phyloP scores from a whole-genome alignment of 2,797 vertebrate species.

The Sebastes glaucus region DNA sequence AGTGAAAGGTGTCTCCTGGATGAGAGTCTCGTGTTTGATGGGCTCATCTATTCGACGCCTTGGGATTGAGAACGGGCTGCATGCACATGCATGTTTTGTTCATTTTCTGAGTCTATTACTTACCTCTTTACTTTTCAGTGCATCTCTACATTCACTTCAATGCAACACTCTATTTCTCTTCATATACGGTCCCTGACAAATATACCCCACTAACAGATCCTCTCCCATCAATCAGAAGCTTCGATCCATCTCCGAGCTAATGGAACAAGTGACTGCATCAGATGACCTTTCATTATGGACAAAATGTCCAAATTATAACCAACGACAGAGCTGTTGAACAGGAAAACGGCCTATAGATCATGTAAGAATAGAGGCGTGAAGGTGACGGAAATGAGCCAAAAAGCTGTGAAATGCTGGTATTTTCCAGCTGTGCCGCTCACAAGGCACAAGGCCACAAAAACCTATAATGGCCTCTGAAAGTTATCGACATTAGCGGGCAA shows the following conservation, averaged over 20 bases:
- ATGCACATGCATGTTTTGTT: not conserved
- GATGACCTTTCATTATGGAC: conserved; percentile 13
- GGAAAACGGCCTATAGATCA: not conserved
- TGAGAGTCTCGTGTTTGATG: no score
- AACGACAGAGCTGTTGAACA: not conserved
- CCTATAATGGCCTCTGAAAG: conserved; percentile 77
- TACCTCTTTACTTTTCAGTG: not conserved
- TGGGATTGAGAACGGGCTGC: no score
- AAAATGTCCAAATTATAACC: conserved; percentile 8
- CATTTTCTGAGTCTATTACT: not conserved
- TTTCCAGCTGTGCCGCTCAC: conserved; percentile 59
- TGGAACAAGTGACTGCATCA: conserved; percentile 13
- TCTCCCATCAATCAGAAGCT: conserved; percentile 9
- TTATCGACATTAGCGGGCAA: conserved; percentile 78
- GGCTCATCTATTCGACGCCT: no score
- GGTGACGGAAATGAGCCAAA: conserved; percentile 25
- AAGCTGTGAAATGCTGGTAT: conserved; percentile 1
- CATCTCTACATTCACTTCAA: not conserved
- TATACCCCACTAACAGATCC: not conserved
- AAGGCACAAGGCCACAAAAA: conserved; percentile 67
- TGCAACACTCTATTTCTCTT: not conserved
- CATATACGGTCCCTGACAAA: not conserved
- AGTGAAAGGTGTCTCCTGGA: no score
- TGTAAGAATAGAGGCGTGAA: conserved; percentile 2
- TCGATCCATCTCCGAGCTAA: conserved; percentile 5